Evolutionary conservation across 2,113 vertebrate genomes (phyloP), one percentile per base, ranked within the genome.

Genomic region (Eulemur macaco): DNA sequence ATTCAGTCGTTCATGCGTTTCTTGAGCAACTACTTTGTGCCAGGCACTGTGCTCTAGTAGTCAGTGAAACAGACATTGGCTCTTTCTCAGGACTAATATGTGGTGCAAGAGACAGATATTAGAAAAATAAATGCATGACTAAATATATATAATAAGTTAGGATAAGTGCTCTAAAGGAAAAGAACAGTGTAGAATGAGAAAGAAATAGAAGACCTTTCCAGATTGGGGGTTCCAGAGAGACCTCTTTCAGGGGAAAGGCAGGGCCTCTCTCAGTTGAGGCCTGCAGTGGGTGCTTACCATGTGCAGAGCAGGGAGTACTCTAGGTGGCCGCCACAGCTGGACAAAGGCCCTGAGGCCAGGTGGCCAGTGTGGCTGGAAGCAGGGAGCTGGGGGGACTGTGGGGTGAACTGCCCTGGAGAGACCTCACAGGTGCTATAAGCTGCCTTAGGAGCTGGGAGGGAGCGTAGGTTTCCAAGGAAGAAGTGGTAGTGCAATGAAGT

Each of bases 1-100:
- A n/a, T 60, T 58, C 60, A 17, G 29, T 47, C 29, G 50, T 15
- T 73, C 86, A 20, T 50, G n/a, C 23, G 37, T 86, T 96, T 66
- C 73, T 76, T 84, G 89, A 71, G 68, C 58, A 76, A 17, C 6
- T 86, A 71, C 69, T 96, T 83, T n/a, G 39, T 60, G 47, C 69
- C 63, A 52, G 47, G 27, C 37, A n/a, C 37, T 34, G 50, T 54
- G 74, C 37, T 63, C 9, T 69, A 66, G 4, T 20, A 25, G 63
- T 69, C 27, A 58, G 76, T 69, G 71, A 87, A 84, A 92, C 1
- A 63, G 78, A 64, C 3, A 6, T 12, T n/a, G 23, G 27, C 73
- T 87, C 63, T 78, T 83, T 91, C 25, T 78, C 37, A 47, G 54
- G 37, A 56, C 66, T 73, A 52, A 31, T 34, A 15, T 73, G 23